phyloP scores from a whole-genome alignment of 2,113 vertebrate species.

The Microcebus griseorufus region DNA sequence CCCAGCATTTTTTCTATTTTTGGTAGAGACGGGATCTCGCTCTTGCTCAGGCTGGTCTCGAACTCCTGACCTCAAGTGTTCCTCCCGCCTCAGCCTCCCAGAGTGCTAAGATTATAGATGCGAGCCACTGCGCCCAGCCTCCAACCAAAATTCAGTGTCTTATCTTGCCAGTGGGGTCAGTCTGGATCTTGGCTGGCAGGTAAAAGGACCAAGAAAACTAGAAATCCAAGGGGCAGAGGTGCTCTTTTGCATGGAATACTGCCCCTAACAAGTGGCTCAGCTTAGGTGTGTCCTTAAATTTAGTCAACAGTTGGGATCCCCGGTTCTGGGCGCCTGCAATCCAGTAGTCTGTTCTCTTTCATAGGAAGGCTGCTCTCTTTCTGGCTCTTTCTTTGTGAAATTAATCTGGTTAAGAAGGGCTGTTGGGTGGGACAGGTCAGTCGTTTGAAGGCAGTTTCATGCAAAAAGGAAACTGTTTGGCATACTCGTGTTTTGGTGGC shows the following conservation, averaged over 20 bases:
- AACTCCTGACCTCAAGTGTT: too few relatives aligned
- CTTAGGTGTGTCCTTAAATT: not conserved
- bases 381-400: not conserved
- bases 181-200: not conserved
- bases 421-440: not conserved
- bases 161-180: not conserved
- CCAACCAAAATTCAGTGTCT: not conserved
- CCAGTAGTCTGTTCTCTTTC: not conserved
- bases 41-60: too few relatives aligned
- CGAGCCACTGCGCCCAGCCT: fast-evolving
- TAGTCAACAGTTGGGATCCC: not conserved
- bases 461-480: not conserved
- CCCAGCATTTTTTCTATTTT: too few relatives aligned
- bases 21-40: too few relatives aligned
- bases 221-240: not conserved
- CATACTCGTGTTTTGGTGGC: not conserved
- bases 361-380: not conserved
- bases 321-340: not conserved
- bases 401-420: not conserved
- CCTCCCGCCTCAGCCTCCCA: too few relatives aligned
- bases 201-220: not conserved
- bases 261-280: not conserved
- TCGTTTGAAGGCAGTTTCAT: not conserved
- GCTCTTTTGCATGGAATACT: not conserved
- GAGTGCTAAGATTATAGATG: too few relatives aligned